Percentiles rank a stretch among this genome's conserved stretches.
Conservation (phyloP, 2,797 vertebrate species). For the Rhabdomys pumilio region DNA sequence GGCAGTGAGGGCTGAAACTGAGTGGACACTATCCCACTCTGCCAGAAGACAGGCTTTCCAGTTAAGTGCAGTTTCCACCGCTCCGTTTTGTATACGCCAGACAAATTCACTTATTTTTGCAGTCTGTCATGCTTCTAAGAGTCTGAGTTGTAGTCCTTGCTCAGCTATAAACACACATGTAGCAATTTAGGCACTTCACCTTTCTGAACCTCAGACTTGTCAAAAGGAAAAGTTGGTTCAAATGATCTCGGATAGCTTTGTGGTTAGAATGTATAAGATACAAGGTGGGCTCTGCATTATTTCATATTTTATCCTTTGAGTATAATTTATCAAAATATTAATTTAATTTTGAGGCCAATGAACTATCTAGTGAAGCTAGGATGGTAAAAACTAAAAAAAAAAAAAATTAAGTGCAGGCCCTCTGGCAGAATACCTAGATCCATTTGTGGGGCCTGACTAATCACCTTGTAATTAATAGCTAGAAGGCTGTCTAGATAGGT, state of each 20-base stretch:
- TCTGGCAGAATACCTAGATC: conserved; percentile 28
- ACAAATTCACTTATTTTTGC: conserved; percentile 12
- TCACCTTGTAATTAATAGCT: conserved; percentile 67
- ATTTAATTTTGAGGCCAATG: conserved; percentile 65
- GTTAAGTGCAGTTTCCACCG: not conserved
- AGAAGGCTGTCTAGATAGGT: conserved; percentile 70
- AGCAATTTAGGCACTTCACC: not conserved
- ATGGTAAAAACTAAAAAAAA: not conserved
- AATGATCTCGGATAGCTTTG: conserved; percentile 56
- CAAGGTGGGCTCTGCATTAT: conserved; percentile 26
- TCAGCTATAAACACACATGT: not conserved
- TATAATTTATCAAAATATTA: conserved; percentile 59
- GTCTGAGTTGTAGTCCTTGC: conserved; percentile 49
- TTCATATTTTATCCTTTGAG: conserved; percentile 53
- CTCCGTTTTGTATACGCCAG: not conserved
- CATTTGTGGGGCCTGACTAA: conserved; percentile 44
- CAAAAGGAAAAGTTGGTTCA: not conserved
- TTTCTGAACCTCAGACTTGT: conserved; percentile 61
- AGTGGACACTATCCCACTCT: not conserved
- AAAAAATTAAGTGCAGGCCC: conserved; percentile 1
- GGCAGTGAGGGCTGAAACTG: conserved; percentile 10
- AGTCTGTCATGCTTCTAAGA: conserved; percentile 25
- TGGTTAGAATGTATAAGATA: conserved; percentile 66
- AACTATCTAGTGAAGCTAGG: conserved; percentile 54
- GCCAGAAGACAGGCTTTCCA: not conserved